Percentiles rank a stretch among this genome's conserved stretches.
Evolutionary conservation across 2,797 vertebrate genomes (phyloP).

Genomic region (Pelobates cultripes): DNA sequence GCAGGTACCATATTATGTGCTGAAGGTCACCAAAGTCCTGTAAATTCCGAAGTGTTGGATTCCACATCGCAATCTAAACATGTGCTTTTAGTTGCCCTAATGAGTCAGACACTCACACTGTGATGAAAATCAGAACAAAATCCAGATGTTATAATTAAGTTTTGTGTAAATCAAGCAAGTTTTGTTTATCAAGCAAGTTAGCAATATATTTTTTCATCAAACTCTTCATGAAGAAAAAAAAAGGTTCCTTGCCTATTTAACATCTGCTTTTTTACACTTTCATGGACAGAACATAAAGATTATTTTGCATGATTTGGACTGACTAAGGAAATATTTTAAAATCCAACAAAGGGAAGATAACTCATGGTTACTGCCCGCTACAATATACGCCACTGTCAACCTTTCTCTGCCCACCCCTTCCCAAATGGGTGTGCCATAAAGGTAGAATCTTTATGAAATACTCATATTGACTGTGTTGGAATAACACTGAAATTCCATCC

Average conservation of each 20-base stretch:
- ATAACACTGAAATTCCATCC: too few species aligned
- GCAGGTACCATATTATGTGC: conserved; percentile 60
- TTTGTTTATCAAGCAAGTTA: background rate
- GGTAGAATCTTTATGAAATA: too few species aligned
- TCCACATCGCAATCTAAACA: conserved; percentile 71
- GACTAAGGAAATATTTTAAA: too few species aligned
- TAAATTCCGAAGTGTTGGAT: conserved; percentile 71
- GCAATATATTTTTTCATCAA: conserved; percentile 1
- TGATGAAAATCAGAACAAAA: conserved; percentile 71
- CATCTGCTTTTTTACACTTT: background rate
- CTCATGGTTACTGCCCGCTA: too few species aligned
- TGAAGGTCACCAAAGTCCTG: conserved; percentile 67
- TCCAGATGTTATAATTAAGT: conserved; percentile 45
- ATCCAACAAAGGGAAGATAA: too few species aligned
- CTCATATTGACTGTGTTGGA: too few species aligned
- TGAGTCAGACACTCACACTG: conserved; percentile 74
- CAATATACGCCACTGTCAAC: too few species aligned
- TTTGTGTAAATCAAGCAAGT: conserved; percentile 14
- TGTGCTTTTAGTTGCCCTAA: conserved; percentile 79
- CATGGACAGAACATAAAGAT: background rate
- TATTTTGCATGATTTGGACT: background rate
- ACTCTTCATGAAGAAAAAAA: background rate
- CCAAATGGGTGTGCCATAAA: too few species aligned
- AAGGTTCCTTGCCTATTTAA: background rate
- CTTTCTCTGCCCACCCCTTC: too few species aligned